A percentile compares a stretch with the other conserved stretches of the same genome.
Conservation (phyloP, 2,113 vertebrate genomes). For the Carettochelys insculpta region DNA sequence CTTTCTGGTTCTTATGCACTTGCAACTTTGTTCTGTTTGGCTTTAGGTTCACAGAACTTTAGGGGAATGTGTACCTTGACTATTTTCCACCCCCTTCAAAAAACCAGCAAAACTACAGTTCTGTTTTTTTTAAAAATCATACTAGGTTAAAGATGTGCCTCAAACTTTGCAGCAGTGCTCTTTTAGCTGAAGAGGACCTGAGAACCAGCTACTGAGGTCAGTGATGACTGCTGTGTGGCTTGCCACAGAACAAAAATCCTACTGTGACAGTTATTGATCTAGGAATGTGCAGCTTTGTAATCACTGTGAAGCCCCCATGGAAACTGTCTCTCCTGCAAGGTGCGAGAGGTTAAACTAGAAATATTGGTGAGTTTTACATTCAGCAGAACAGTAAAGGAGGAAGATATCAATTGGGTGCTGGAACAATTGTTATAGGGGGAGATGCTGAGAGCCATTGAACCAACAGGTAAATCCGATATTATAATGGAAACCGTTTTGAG, state of each 20-base stretch:
- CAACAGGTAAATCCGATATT: too few species aligned
- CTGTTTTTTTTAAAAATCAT: too few species aligned
- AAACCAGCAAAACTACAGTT: not conserved
- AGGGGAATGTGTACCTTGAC: not conserved
- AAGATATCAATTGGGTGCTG: too few species aligned
- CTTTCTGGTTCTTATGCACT: not conserved
- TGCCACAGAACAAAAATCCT: rapidly evolving
- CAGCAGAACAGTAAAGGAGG: not conserved
- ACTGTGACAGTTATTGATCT: not conserved
- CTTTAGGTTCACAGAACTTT: not conserved
- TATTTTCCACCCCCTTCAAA: not conserved
- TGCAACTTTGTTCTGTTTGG: rapidly evolving
- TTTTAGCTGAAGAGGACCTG: rapidly evolving
- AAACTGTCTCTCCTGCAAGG: rapidly evolving
- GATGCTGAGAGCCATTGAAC: too few species aligned
- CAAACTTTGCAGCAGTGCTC: rapidly evolving
- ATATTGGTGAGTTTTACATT: not conserved
- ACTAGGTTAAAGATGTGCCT: not conserved
- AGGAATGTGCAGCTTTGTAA: not conserved
- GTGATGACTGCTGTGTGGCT: not conserved
- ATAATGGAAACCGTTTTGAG: too few species aligned
- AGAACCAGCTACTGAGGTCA: too few species aligned
- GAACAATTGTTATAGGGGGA: too few species aligned
- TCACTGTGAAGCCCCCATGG: not conserved
- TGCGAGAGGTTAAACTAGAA: not conserved